Evolutionary conservation across 2,888 invertebrate species (phyloP).

Genomic region (Brachynemurus nebulosus): DNA sequence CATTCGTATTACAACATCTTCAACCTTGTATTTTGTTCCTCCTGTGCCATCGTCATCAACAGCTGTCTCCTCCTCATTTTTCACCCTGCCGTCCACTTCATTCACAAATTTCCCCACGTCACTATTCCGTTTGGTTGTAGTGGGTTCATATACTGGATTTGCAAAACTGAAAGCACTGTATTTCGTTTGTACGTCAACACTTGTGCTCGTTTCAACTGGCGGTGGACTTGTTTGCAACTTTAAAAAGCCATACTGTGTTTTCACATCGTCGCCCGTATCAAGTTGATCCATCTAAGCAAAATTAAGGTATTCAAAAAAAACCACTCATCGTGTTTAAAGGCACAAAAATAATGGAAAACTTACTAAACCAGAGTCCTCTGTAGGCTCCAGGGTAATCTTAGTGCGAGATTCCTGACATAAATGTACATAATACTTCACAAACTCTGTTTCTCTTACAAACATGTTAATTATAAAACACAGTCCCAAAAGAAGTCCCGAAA

Average conservation of each 20-base stretch:
- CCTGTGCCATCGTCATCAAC: conserved; percentile 26
- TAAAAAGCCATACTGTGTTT: conserved; percentile 57
- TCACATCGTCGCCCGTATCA: conserved; percentile 35
- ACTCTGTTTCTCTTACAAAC: conserved; percentile 61
- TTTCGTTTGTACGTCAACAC: conserved; percentile 31
- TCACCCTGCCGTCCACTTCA: neutral
- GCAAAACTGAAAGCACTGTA: conserved; percentile 58
- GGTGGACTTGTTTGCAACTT: conserved; percentile 60
- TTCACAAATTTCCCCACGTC: neutral
- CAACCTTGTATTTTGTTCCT: conserved; percentile 54
- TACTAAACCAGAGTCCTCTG: conserved; percentile 72
- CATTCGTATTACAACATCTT: conserved; percentile 56
- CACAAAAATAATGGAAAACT: conserved; percentile 20
- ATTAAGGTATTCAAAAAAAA: neutral
- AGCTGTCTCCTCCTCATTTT: conserved; percentile 14
- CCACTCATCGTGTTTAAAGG: neutral
- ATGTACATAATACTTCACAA: conserved; percentile 70
- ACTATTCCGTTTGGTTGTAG: conserved; percentile 35
- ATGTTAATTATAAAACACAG: conserved; percentile 67
- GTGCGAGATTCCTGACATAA: conserved; percentile 59
- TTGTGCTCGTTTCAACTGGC: conserved; percentile 22
- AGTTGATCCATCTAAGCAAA: conserved; percentile 43
- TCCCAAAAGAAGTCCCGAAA: conserved; percentile 62
- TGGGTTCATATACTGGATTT: conserved; percentile 73
- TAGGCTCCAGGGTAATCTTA: conserved; percentile 69